Conservation (phyloP, 2,113 vertebrate genomes). For the Dicentrarchus labrax region DNA sequence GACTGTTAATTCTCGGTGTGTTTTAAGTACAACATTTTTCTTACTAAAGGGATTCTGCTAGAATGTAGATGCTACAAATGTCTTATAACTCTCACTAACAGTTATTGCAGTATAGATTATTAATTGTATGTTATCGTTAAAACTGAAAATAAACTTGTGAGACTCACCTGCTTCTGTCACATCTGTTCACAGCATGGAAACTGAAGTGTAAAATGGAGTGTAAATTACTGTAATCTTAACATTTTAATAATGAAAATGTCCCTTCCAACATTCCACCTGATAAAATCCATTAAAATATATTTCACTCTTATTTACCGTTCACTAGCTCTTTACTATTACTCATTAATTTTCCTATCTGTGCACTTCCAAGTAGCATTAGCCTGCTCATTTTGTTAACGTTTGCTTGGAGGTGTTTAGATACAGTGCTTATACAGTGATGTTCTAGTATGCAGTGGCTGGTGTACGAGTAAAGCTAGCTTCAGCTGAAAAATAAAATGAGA, state of each 20-base stretch:
- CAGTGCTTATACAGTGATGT: too few relatives aligned
- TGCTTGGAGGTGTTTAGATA: too few relatives aligned
- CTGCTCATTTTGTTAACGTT: too few relatives aligned
- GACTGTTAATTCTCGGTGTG: background rate
- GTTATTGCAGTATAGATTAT: background rate
- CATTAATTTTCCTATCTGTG: too few relatives aligned
- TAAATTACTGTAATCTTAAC: too few relatives aligned
- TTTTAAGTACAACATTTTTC: too few relatives aligned
- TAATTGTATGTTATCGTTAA: background rate
- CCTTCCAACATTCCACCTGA: too few relatives aligned
- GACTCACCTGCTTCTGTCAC: background rate
- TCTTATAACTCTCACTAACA: constrained; percentile 24
- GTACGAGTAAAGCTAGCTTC: too few relatives aligned
- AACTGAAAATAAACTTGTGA: constrained; percentile 29
- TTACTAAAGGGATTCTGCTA: background rate
- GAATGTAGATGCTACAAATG: background rate
- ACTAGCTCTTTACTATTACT: background rate
- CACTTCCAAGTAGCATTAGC: too few relatives aligned
- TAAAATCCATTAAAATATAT: background rate
- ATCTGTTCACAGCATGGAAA: constrained; percentile 3
- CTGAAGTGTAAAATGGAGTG: too few relatives aligned
- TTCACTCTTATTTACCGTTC: background rate
- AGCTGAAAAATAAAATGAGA: background rate
- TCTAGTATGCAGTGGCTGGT: too few relatives aligned
- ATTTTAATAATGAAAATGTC: too few relatives aligned